These are phyloP conservation scores for Drosophila anomelani DNA, from an alignment of 2,888 invertebrate genomes.

Conservation along the genomic window DNA sequence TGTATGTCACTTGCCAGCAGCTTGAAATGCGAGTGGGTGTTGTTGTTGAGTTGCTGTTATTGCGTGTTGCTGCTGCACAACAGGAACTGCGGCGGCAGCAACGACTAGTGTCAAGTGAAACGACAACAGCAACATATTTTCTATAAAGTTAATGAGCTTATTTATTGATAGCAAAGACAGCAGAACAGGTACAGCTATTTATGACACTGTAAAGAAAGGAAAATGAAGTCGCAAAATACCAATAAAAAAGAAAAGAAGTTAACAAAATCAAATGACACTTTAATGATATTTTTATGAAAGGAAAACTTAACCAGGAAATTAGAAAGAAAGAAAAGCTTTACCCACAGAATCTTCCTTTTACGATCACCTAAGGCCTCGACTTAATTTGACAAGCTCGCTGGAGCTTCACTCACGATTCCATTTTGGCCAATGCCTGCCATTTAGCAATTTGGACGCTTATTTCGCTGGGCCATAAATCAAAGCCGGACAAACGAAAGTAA, in stretches of 20 bases:
- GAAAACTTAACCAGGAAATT: background rate
- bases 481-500: conserved; percentile 71
- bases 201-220: conserved; percentile 13
- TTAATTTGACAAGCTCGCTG: conserved; percentile 35
- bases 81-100: conserved; percentile 63
- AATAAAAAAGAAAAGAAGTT: background rate
- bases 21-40: conserved; percentile 43
- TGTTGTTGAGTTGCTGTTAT: conserved; percentile 40
- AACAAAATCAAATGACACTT: background rate
- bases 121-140: conserved; percentile 59
- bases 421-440: conserved; percentile 54
- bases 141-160: conserved; percentile 68
- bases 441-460: conserved; percentile 60
- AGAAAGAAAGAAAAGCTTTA: conserved; percentile 13
- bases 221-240: background rate
- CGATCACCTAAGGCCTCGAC: conserved; percentile 18
- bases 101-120: conserved; percentile 70
- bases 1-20: conserved; percentile 24
- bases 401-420: conserved; percentile 69
- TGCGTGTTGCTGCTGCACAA: conserved; percentile 49
- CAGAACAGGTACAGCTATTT: conserved; percentile 31
- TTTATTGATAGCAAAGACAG: conserved; percentile 53
- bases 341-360: conserved; percentile 24
- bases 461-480: conserved; percentile 71
- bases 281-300: background rate